Evolutionary conservation across 2,797 vertebrate species (phyloP).

Genomic region (Falco naumanni): DNA sequence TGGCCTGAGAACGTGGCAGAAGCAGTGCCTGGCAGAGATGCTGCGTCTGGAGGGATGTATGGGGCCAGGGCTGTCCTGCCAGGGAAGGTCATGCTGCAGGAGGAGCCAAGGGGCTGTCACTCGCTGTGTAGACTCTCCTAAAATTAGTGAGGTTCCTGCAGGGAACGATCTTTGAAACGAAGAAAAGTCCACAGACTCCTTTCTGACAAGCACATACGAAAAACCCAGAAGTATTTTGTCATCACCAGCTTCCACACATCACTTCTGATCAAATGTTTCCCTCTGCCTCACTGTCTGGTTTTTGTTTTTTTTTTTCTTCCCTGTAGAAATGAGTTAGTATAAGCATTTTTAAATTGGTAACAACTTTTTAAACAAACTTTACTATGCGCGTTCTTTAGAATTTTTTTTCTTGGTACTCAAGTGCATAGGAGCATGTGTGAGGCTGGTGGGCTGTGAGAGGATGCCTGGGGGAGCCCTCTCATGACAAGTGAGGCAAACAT

Average conservation of each 20-base stretch:
- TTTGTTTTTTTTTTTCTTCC: not conserved
- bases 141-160: not conserved
- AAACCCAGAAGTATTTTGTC: not conserved
- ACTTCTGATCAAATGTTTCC: not conserved
- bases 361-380: not conserved
- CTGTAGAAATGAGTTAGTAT: not conserved
- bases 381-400: not conserved
- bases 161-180: not conserved
- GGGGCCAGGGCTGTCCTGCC: not conserved
- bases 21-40: not conserved
- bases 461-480: fast-evolving
- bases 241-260: not conserved
- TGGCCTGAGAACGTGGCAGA: not conserved
- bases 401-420: not conserved
- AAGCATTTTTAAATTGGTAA: not conserved
- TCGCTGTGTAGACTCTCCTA: not conserved
- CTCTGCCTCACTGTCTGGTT: not conserved
- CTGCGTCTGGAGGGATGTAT: not conserved
- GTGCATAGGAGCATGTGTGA: fast-evolving
- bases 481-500: fast-evolving
- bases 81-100: not conserved
- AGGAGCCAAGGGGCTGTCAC: not conserved
- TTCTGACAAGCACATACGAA: fast-evolving
- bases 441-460: not conserved
- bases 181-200: not conserved